Evolutionary conservation across 2,797 vertebrate genomes (phyloP).

Genomic region (Sebastes taczanowskii): DNA sequence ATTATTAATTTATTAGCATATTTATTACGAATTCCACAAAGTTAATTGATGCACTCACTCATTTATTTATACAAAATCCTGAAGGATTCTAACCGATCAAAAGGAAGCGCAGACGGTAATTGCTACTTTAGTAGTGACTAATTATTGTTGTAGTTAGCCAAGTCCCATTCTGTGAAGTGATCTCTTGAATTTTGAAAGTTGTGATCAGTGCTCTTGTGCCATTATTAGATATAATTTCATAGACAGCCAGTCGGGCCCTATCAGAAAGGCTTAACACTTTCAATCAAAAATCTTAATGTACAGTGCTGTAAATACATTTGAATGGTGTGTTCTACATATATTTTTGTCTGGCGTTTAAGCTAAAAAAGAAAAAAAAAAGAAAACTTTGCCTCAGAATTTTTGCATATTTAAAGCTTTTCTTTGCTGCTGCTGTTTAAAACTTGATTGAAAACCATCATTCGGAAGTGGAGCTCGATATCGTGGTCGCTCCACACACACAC

Average conservation of each 20-base stretch:
- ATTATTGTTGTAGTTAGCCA: constrained; percentile 78
- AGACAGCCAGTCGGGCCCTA: constrained; percentile 67
- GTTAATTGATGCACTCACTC: constrained; percentile 66
- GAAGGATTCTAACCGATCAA: constrained; percentile 56
- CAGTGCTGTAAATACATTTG: constrained; percentile 87
- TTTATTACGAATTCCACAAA: constrained; percentile 79
- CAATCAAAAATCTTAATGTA: constrained; percentile 83
- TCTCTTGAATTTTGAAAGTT: constrained; percentile 79
- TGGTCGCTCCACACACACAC: constrained; percentile 46
- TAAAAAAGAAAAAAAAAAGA: constrained; percentile 33
- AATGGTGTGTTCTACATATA: constrained; percentile 84
- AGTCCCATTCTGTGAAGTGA: constrained; percentile 81
- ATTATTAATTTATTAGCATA: constrained; percentile 83
- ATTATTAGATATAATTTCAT: constrained; percentile 76
- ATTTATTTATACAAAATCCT: constrained; percentile 72
- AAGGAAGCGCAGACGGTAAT: constrained; percentile 63
- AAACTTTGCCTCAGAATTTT: constrained; percentile 76
- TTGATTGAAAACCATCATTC: constrained; percentile 73
- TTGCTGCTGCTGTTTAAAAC: constrained; percentile 80
- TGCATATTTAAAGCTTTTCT: constrained; percentile 77
- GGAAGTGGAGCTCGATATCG: constrained; percentile 62
- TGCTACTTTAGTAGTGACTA: constrained; percentile 65
- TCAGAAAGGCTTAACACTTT: constrained; percentile 61
- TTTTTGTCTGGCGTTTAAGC: constrained; percentile 77
- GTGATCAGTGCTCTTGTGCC: constrained; percentile 84